A percentile compares a stretch with the other conserved stretches of the same genome.
Evolutionary conservation across 37 sponge, comb jelly and placozoan species (phyloP).

Genomic region (Ianthella basta): DNA sequence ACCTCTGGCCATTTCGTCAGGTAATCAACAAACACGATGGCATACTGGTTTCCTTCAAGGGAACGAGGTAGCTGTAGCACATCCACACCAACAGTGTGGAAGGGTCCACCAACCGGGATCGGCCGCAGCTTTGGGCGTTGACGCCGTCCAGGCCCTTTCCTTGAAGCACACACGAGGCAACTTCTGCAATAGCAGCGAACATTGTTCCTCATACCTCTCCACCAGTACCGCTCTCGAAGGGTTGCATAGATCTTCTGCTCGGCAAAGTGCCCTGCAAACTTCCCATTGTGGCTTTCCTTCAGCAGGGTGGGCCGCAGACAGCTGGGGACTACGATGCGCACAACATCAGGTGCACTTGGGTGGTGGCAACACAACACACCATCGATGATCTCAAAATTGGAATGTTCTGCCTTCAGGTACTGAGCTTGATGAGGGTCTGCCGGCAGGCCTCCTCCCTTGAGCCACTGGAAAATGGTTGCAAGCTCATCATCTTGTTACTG

Average conservation of each 20-base stretch:
- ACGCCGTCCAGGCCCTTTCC: slow-evolving; percentile 23
- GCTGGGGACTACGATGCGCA: slow-evolving; percentile 37
- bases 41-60: slow-evolving; percentile 36
- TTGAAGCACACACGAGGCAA: slow-evolving; percentile 46
- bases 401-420: not conserved
- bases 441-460: not conserved
- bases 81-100: slow-evolving; percentile 66
- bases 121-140: slow-evolving; percentile 39
- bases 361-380: slow-evolving; percentile 24
- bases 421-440: not conserved
- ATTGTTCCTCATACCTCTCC: slow-evolving; percentile 54
- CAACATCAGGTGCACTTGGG: not conserved
- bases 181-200: slow-evolving; percentile 28
- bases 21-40: slow-evolving; percentile 74
- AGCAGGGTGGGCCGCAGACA: slow-evolving; percentile 9
- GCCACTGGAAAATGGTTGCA: not conserved
- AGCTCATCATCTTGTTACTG: slow-evolving; percentile 30
- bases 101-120: slow-evolving; percentile 70
- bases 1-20: slow-evolving; percentile 80
- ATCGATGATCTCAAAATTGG: slow-evolving; percentile 28
- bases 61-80: slow-evolving; percentile 54
- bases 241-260: slow-evolving; percentile 38
- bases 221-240: slow-evolving; percentile 22
- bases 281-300: slow-evolving; percentile 41
- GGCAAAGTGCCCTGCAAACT: slow-evolving; percentile 50